Base-by-base conservation (phyloP, 1,140 invertebrate genomes). In the Spodoptera frugiperda region DNA sequence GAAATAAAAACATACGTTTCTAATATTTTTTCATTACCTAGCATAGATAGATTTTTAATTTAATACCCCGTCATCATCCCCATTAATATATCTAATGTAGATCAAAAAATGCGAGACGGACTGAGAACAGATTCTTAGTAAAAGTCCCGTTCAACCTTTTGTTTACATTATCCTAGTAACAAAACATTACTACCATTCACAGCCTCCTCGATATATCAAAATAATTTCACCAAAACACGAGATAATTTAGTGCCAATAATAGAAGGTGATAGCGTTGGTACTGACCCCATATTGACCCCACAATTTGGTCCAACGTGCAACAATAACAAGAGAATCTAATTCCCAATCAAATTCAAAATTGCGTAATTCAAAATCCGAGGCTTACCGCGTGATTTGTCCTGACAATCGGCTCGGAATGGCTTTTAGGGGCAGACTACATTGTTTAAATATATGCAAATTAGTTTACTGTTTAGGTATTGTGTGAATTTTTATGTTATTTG, bases 341-440 rank as follows among this genome's bases (percentile, higher is more conserved):
- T 71, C 15, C 68, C 46, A 71, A 19, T 55, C 53, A 44, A 71
- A 71, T 71, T 71, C 68, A 55, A 17, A 54, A 71, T 71, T 71
- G 55, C 51, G 68, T 71, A 55, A 71, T 71, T 68, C 65, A 68
- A 68, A 71, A 71, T 71, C 53, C 68, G 68, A 44, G 68, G 68
- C 33, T 71, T 57, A 71, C 68, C 68, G 68, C 68, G 53, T 71
- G 53, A 71, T 71, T 71, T 71, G 68, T 55, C 68, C 68, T 53
- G 51, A 71, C 51, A 71, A 71, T 71, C 68, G 68, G 68, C 51
- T 55, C 17, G 11, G 53, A 55, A 55, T 71, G 68, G 68, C 68
- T 55, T 71, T 46, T 14, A 71, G 51, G 68, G 1, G 10, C 2
- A 4, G 10, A 57, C 53, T 39, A 71, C 30, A 54, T 25, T 44